Conservation (phyloP, 2,888 invertebrate species). For the Cheiracanthium punctorium region DNA sequence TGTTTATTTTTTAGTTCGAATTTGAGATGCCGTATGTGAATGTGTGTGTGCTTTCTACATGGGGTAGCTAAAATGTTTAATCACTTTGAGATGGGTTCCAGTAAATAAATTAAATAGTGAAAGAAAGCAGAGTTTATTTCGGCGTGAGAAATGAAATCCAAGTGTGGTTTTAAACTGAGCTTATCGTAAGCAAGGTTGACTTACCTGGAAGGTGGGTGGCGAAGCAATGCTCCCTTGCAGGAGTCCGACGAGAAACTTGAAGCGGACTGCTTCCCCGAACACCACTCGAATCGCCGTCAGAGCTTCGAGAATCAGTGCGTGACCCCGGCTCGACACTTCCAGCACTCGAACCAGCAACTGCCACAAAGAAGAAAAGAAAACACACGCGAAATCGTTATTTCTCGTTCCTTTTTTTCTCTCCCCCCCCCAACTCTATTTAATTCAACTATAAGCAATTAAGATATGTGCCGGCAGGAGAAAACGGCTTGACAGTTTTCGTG, state of each 20-base stretch:
- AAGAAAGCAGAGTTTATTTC: no score
- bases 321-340: conserved; percentile 80
- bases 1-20: no score
- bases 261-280: conserved; percentile 87
- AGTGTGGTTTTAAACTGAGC: no score
- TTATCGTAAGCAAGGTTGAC: not conserved
- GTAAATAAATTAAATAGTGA: no score
- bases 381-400: no score
- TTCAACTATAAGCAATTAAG: conserved; percentile 11
- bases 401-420: not conserved
- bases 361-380: conserved; percentile 70
- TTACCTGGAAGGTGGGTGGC: conserved; percentile 64
- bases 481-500: conserved; percentile 1
- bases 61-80: no score
- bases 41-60: no score
- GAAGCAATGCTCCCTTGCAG: conserved; percentile 48
- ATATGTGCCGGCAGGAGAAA: not conserved
- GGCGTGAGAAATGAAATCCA: no score
- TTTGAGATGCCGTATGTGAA: no score
- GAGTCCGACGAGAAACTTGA: conserved; percentile 87
- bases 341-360: conserved; percentile 90
- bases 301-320: conserved; percentile 91
- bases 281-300: conserved; percentile 85
- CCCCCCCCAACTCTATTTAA: not conserved
- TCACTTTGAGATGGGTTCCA: no score